Evolutionary conservation across 2,113 vertebrate genomes (phyloP).

Genomic region (Sardina pilchardus): DNA sequence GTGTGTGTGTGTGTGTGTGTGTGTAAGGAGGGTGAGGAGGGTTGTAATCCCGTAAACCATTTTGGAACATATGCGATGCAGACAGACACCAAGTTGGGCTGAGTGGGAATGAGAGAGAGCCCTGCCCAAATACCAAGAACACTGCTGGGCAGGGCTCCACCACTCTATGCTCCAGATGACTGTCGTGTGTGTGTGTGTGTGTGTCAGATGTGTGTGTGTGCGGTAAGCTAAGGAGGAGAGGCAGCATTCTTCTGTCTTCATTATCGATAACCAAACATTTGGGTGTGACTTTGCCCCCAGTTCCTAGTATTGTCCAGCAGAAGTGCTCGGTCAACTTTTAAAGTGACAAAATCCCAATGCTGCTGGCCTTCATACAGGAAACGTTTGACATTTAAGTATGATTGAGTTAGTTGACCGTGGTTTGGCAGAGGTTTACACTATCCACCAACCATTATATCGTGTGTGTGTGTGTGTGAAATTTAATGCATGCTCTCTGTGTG

Average conservation of each 20-base stretch:
- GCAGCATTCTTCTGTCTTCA: background rate
- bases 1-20: slow-evolving; percentile 5
- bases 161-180: background rate
- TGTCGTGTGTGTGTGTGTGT: slow-evolving; percentile 10
- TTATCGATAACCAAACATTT: background rate
- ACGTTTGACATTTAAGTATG: no score
- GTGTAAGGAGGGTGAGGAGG: background rate
- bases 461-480: no score
- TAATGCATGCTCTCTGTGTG: no score
- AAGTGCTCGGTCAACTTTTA: background rate
- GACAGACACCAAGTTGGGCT: background rate
- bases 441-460: no score
- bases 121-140: slow-evolving; percentile 18
- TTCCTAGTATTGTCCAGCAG: background rate
- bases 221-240: background rate
- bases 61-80: background rate
- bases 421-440: no score
- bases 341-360: background rate
- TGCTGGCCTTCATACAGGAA: no score
- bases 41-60: background rate
- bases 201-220: background rate
- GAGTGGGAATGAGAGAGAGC: background rate
- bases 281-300: background rate
- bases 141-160: background rate
- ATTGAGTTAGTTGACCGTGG: no score